Conservation (phyloP, 2,797 vertebrate genomes). For the Macropodus opercularis region DNA sequence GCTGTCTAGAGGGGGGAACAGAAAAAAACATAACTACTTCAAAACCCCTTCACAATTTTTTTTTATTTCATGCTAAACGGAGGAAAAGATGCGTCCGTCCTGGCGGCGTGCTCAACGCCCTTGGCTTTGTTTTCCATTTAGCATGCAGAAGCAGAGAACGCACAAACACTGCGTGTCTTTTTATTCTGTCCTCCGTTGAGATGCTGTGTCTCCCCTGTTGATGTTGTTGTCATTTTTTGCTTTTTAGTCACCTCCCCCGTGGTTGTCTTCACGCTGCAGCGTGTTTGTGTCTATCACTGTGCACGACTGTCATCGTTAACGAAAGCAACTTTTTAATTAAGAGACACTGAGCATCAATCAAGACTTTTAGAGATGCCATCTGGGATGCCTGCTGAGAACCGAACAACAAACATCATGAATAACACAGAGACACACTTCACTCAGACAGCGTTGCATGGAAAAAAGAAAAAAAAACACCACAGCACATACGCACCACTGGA, state of each 20-base stretch:
- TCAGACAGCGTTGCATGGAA: slow-evolving; percentile 32
- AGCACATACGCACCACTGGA: not conserved
- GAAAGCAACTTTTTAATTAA: slow-evolving; percentile 84
- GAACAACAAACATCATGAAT: slow-evolving; percentile 79
- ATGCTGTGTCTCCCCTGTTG: slow-evolving; percentile 49
- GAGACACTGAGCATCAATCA: slow-evolving; percentile 82
- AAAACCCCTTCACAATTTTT: slow-evolving; percentile 61
- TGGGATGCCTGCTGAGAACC: slow-evolving; percentile 75
- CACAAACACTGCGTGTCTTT: slow-evolving; percentile 67
- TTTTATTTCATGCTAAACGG: slow-evolving; percentile 71
- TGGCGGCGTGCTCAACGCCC: slow-evolving; percentile 48
- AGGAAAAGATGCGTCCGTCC: slow-evolving; percentile 69
- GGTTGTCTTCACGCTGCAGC: slow-evolving; percentile 32
- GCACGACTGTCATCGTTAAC: slow-evolving; percentile 63
- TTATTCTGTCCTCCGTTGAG: slow-evolving; percentile 66
- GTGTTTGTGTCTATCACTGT: slow-evolving; percentile 36
- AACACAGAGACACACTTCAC: slow-evolving; percentile 55
- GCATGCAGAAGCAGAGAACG: slow-evolving; percentile 62
- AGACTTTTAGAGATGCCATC: slow-evolving; percentile 81
- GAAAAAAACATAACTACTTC: slow-evolving; percentile 61
- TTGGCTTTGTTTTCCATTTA: slow-evolving; percentile 74
- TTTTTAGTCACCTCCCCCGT: slow-evolving; percentile 55
- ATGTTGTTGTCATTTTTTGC: slow-evolving; percentile 53
- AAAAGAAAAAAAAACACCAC: not conserved
- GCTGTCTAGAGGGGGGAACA: slow-evolving; percentile 70